These are phyloP conservation scores for Parazoanthus atlanticus DNA, from an alignment of 92 coral and sea anemone species.

Conservation along the genomic window DNA sequence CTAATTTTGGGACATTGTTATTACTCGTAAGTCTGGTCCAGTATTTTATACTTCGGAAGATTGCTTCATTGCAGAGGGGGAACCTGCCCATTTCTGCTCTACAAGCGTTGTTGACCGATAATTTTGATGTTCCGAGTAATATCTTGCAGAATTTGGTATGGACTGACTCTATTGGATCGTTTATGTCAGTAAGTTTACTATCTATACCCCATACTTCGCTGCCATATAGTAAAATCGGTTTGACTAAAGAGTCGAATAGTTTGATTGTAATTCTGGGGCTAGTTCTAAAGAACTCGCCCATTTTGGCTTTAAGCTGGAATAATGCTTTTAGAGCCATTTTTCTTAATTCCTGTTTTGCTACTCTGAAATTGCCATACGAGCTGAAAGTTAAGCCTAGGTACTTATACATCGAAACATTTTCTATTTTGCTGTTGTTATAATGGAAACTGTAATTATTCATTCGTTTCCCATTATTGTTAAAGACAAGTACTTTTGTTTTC, in stretches of 20 bases:
- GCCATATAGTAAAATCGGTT: neutral
- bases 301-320: neutral
- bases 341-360: neutral
- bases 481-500: constrained; percentile 40
- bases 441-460: constrained; percentile 30
- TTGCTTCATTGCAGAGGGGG: neutral
- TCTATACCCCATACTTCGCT: neutral
- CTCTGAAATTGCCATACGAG: neutral
- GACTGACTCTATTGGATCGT: too few species aligned
- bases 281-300: neutral
- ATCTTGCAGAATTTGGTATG: too few species aligned
- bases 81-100: neutral
- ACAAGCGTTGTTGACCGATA: too few species aligned
- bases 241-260: neutral
- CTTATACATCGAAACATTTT: constrained; percentile 42
- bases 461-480: constrained; percentile 39
- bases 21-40: neutral
- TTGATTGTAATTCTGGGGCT: neutral
- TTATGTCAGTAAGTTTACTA: neutral
- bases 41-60: too few species aligned
- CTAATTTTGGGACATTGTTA: too few species aligned
- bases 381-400: constrained; percentile 46
- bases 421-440: constrained; percentile 25
- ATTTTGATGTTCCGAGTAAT: too few species aligned
- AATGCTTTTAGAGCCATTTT: neutral